Conservation (phyloP, 64 coral and sea anemone species). For the Pocillopora damicornis region DNA sequence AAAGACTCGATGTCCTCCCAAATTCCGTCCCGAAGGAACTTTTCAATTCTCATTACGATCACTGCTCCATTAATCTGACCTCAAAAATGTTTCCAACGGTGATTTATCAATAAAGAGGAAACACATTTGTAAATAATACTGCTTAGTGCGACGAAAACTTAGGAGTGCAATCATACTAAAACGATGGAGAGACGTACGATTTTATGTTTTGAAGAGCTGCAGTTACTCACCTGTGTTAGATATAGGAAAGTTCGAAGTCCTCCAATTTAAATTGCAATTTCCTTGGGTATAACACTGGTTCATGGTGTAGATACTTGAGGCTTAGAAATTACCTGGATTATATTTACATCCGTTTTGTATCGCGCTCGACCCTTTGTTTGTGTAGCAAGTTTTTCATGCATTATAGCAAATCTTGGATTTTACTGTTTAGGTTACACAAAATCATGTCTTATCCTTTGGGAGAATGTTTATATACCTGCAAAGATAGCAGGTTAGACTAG, state of each 20-base stretch:
- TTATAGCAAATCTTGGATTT: background rate
- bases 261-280: no score
- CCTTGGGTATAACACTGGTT: no score
- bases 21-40: background rate
- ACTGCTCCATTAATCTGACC: background rate
- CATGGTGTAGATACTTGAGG: no score
- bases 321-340: no score
- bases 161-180: background rate
- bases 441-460: background rate
- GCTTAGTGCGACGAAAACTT: background rate
- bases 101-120: background rate
- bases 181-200: no score
- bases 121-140: background rate
- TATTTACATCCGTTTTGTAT: no score
- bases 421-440: background rate
- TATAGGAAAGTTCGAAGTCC: no score
- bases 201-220: no score
- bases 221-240: no score
- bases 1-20: background rate
- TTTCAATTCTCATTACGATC: background rate
- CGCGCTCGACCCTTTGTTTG: no score
- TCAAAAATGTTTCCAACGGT: background rate
- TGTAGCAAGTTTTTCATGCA: no score
- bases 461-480: background rate
- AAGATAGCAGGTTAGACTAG: no score